Conservation (phyloP, 1,140 invertebrate genomes). For the Oryzaephilus surinamensis region DNA sequence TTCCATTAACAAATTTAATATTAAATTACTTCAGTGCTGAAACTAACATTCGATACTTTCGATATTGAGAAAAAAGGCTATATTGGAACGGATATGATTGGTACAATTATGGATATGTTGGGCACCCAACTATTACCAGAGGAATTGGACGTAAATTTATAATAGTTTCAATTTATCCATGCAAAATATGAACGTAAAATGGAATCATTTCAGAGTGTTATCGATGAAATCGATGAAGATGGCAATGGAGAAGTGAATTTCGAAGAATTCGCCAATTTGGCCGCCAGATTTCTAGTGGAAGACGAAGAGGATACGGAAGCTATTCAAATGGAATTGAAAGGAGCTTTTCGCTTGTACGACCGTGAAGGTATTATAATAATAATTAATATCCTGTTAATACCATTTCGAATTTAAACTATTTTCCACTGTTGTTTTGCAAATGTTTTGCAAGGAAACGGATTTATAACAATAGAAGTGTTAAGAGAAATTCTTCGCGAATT, state of each 20-base stretch:
- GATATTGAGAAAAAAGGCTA: constrained; percentile 65
- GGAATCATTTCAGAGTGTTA: constrained; percentile 42
- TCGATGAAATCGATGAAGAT: constrained; percentile 31
- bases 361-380: constrained; percentile 42
- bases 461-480: constrained; percentile 61
- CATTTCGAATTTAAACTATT: neutral
- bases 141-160: constrained; percentile 45
- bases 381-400: neutral
- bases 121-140: constrained; percentile 59
- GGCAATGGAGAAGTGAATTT: constrained; percentile 45
- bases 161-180: neutral
- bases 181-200: neutral
- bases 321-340: constrained; percentile 61
- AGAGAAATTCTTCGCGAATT: constrained; percentile 63
- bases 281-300: constrained; percentile 37
- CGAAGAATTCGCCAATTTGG: constrained; percentile 45
- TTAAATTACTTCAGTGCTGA: constrained; percentile 46
- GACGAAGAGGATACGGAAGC: constrained; percentile 60
- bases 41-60: constrained; percentile 69
- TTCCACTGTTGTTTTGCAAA: neutral
- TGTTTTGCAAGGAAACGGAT: constrained; percentile 55
- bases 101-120: constrained; percentile 65
- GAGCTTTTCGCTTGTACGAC: constrained; percentile 73
- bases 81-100: constrained; percentile 62
- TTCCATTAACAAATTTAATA: constrained; percentile 6